Percentiles rank a stretch among this genome's conserved stretches.
These are phyloP conservation scores for Andrena minutula DNA, from an alignment of 2,888 invertebrate genomes.

Conservation along the genomic window DNA sequence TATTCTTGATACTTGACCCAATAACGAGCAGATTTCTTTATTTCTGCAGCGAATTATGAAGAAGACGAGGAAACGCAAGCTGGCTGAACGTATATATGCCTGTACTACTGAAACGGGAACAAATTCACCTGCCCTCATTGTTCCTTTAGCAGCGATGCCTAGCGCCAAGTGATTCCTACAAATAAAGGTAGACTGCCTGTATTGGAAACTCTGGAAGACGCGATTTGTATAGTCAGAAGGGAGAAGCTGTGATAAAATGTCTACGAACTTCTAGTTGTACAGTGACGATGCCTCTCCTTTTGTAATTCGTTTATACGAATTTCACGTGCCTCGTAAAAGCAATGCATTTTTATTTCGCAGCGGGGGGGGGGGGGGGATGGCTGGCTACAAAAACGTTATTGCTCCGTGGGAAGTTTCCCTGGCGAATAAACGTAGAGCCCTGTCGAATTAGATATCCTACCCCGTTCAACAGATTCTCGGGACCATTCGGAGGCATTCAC, in stretches of 20 bases:
- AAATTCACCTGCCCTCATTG: no score
- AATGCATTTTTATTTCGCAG: conserved; percentile 11
- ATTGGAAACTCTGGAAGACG: not conserved
- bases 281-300: not conserved
- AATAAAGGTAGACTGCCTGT: not conserved
- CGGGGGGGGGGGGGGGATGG: not conserved
- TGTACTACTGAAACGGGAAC: no score
- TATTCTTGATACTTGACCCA: not conserved
- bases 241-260: conserved; percentile 5
- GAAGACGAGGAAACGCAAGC: no score
- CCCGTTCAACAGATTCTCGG: conserved; percentile 31
- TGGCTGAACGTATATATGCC: no score
- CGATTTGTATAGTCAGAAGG: conserved; percentile 1
- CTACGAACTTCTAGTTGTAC: not conserved
- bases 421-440: not conserved
- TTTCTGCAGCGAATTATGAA: no score
- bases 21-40: no score
- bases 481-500: conserved; percentile 42
- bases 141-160: no score
- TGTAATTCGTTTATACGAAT: conserved; percentile 17
- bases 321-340: conserved; percentile 24
- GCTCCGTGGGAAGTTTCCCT: not conserved
- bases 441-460: conserved; percentile 43
- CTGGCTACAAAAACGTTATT: not conserved
- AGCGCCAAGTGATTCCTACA: no score